Base-by-base conservation (phyloP, 2,888 invertebrate genomes). In the Heliconius ethilla region DNA sequence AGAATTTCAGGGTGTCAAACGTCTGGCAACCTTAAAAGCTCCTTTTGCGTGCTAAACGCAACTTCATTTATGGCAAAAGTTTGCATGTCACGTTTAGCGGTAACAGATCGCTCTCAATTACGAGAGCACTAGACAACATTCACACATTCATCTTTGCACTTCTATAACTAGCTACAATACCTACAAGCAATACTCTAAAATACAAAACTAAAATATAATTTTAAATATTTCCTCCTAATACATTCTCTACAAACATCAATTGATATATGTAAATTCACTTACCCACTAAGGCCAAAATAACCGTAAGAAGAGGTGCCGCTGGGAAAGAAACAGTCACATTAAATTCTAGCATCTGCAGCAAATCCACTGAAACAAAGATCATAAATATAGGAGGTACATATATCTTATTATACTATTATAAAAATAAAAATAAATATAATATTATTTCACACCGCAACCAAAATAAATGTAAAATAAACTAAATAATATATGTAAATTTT, bases 271-370 rank as follows among this genome's bases (percentile, higher is more conserved):
- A 75, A 63, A 72, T 72, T 78, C 79, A 96, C 98, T 97, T 95
- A 99, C 99, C 99, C 85, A 99, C 99, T 90, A 99, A 95, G 67
- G 99, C 99, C 91, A 99, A 94, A 84, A 99, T 99, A 80, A 99
- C 99, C 9, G 99, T 99, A 83, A 99, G 95, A 75, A 99, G 95
- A 6, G 99, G 99, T 59, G 99, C 99, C 69, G 99, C 98, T 55
- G 99, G 99, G 90, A 99, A 99, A 77, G 97, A 97, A 77, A 99
- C 97, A 4, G 98, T 96, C 81, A 98, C 97, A 94, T 99, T 99
- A 94, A 98, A 98, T 94, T 99, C 99, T 91, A 99, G 94, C 98
- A 99, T 99, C 94, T 99, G 99, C 83, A 99, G 96, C 77, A 99
- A 95, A 92, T 99, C 99, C 89, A 99, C 99, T 99, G 96, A 77